Percentiles rank a stretch among this genome's conserved stretches.
These are phyloP conservation scores for Stenchaetothrips biformis DNA, from an alignment of 2,888 invertebrate genomes.

Conservation along the genomic window DNA sequence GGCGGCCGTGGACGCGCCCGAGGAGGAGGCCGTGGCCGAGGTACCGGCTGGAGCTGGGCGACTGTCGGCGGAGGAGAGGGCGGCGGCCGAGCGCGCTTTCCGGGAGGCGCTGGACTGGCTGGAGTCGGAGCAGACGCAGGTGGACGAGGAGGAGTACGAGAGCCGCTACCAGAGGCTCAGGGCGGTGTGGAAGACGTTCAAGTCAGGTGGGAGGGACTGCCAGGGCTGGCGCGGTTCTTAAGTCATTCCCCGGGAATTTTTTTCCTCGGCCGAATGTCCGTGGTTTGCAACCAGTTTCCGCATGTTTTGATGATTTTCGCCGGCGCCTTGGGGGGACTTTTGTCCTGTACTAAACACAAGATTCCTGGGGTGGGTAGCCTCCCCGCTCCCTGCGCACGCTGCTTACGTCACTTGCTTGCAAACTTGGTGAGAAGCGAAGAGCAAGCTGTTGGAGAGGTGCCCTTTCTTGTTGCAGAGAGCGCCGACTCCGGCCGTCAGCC, in stretches of 20 bases:
- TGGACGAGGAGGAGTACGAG: constrained; percentile 10
- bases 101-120: constrained; percentile 11
- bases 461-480: background rate
- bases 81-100: background rate
- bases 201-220: background rate
- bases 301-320: too few species aligned
- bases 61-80: constrained; percentile 19
- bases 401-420: too few species aligned
- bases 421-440: too few species aligned
- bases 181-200: background rate
- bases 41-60: background rate
- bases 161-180: background rate
- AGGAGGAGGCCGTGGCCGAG: background rate
- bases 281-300: too few species aligned
- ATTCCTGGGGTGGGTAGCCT: too few species aligned
- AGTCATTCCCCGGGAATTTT: too few species aligned
- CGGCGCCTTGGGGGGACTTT: too few species aligned
- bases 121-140: background rate
- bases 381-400: too few species aligned
- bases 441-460: background rate
- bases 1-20: background rate
- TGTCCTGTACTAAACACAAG: too few species aligned
- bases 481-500: background rate
- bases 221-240: too few species aligned
- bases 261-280: too few species aligned